Evolutionary conservation across 2,797 vertebrate species (phyloP).

Genomic region (Cossypha polioptera): DNA sequence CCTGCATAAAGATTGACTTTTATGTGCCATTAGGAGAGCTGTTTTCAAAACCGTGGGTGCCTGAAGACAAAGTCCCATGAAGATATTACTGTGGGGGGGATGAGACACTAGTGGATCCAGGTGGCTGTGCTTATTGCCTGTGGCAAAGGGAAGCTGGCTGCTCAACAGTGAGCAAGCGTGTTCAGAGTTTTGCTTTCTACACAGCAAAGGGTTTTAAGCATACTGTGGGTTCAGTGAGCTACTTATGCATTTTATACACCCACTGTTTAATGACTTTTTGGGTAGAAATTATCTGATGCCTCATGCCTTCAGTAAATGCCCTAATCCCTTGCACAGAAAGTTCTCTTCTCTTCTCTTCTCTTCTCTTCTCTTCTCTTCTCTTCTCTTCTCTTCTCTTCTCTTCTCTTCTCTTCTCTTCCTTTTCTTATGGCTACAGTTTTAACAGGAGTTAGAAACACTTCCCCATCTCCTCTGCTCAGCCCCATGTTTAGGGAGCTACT

Average conservation of each 20-base stretch:
- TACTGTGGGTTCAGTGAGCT: background rate
- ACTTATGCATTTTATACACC: background rate
- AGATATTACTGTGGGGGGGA: background rate
- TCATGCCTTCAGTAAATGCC: background rate
- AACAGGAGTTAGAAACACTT: background rate
- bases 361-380: too few species aligned
- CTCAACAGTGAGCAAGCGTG: background rate
- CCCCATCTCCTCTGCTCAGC: background rate
- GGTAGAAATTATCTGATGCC: background rate
- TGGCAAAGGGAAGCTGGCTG: background rate
- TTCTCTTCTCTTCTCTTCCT: too few species aligned
- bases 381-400: too few species aligned
- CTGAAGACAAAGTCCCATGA: background rate
- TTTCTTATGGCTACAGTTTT: background rate
- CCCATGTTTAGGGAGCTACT: background rate
- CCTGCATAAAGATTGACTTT: background rate
- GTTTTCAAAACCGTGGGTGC: background rate
- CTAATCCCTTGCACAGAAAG: background rate
- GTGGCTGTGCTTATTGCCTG: background rate
- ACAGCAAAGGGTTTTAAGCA: background rate
- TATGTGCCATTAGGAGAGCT: background rate
- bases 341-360: too few species aligned
- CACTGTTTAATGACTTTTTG: background rate
- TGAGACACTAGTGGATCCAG: background rate
- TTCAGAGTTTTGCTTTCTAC: background rate